Evolutionary conservation across 2,113 vertebrate species (phyloP), one percentile per base, ranked within the genome.

Genomic region (Procapra przewalskii): DNA sequence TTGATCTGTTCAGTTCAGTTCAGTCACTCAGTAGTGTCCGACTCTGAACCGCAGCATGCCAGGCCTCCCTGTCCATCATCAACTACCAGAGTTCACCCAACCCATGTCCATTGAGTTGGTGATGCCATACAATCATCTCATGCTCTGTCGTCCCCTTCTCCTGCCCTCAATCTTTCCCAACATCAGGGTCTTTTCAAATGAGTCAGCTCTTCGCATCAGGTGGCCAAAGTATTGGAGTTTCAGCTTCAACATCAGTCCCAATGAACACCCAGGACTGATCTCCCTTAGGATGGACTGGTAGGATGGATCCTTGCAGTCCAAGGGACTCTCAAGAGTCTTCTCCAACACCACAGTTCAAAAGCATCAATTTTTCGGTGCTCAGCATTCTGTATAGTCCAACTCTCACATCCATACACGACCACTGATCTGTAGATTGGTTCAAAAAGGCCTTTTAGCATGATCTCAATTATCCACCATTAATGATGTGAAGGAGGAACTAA

Each of bases 21-120:
- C 33, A n/a, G 62, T 17, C 8, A 0, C 33, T 67, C 64, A 67
- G 33, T 19, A 1, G 0, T 67, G 8, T 19, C 64, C 4, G 1
- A 67, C 33, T 67, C 64, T 67, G 64, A 67, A 67, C 16, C 0
- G 7, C 16, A 67, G 33, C 62, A 67, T 0, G 16, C 33, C 31
- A n/a, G 62, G 33, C 33, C 33, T 67, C 33, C 33, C 33, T n/a
- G 33, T 67, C 64, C 33, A 19, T 67, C 64, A 67, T 8, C 16
- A 67, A 19, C 64, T 67, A 2, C 64, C 2, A 0, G 64, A 67
- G 33, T n/a, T 2, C 33, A 67, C 62, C 33, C 62, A n/a, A 67
- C 62, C 33, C 33, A 67, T 67, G 62, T 19, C 16, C 62, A n/a
- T 67, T 19, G 16, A 67, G 7, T 67, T 4, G 0, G 33, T 67